Evolutionary conservation across 2,113 vertebrate species (phyloP).

Genomic region (cattle (Bos taurus)): ARS-UCD2.0 NC_037332.1:117427001-117427500

Average conservation of each 20-base stretch:
- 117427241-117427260: not conserved
- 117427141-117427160: no score
- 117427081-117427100: accelerated
- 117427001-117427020: not conserved
- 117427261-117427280: not conserved
- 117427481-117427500: slow-evolving; percentile 43
- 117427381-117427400: not conserved
- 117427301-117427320: not conserved
- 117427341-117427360: not conserved
- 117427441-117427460: slow-evolving; percentile 63
- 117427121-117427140: not conserved
- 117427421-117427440: not conserved
- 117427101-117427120: not conserved
- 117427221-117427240: not conserved
- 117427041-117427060: not conserved
- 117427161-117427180: not conserved
- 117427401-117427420: not conserved
- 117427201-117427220: not conserved
- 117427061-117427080: not conserved
- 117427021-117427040: not conserved
- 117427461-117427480: slow-evolving; percentile 65
- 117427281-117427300: not conserved
- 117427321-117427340: not conserved
- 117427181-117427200: not conserved
- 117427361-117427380: not conserved